Evolutionary conservation across 2,797 vertebrate species (phyloP), one percentile per base, ranked within the genome.

Genomic region (Ctenopoma kingsleyae): DNA sequence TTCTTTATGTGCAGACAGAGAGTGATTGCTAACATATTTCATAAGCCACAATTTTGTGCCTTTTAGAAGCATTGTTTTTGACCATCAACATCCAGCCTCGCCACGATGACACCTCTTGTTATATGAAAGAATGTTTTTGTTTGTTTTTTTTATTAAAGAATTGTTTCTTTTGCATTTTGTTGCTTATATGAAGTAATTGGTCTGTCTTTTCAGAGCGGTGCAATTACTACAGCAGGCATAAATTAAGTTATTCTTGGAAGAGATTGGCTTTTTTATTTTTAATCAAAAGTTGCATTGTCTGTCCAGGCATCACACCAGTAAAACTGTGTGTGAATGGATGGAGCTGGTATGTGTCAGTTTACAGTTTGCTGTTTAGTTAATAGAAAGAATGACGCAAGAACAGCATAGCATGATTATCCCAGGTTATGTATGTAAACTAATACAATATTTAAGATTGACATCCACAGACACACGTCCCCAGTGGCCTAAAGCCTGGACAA

Each of bases 151-250:
- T 17, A 32, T 41, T 15, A 5, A 23, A 62, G 16, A 50, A 51
- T 8, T 4, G 1, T 5, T 50, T 41, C 3, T 32, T 47, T 48
- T 48, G n/a, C 36, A n/a, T 41, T 52, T 40, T 36, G 41, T 49
- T n/a, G 12, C 11, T 25, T 16, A 10, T 15, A 0, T 46, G 6
- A 0, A 27, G 44, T 50, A 27, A 53, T 47, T 41, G 30, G 6
- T 66, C 51, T 20, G 9, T 54, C 23, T 60, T 60, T 81, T 67
- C 22, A 38, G 11, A 43, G 40, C 48, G 19, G 12, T 17, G 2
- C 54, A 60, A 30, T 76, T 59, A 70, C 62, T 23, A 15, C 7
- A 25, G 52, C 19, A 22, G 51, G 2, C 19, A 54, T 19, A 17
- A 48, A 15, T 11, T 7, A 17, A 65, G 46, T 16, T 23, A 15